Evolutionary conservation across 1,140 invertebrate genomes (phyloP).

Genomic region (Drosophila carrolli): DNA sequence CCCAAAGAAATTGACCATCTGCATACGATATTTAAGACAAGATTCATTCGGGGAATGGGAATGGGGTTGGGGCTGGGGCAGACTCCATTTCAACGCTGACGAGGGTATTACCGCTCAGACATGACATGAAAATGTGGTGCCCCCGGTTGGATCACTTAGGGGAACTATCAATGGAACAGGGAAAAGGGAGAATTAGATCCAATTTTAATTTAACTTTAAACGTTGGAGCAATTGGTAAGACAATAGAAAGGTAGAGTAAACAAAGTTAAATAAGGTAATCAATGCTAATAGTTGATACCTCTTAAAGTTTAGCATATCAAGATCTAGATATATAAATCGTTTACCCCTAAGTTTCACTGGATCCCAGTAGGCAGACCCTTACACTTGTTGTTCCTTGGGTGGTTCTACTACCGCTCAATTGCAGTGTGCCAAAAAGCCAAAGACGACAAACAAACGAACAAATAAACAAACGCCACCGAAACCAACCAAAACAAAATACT

Average conservation of each 20-base stretch:
- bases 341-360: neutral
- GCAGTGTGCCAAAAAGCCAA: conserved; percentile 37
- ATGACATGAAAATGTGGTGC: conserved; percentile 18
- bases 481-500: conserved; percentile 24
- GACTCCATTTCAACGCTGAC: conserved; percentile 27
- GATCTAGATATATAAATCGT: too few relatives aligned
- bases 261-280: too few relatives aligned
- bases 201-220: neutral
- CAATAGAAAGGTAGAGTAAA: neutral
- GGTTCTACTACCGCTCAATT: neutral
- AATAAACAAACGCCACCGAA: conserved; percentile 24
- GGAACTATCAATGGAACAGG: neutral
- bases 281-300: too few relatives aligned
- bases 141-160: neutral
- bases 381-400: conserved; percentile 18
- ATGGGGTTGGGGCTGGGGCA: neutral
- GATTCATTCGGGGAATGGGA: neutral
- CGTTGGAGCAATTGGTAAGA: neutral
- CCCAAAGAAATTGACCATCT: conserved; percentile 34
- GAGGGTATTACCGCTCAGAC: conserved; percentile 20
- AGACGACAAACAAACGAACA: conserved; percentile 18
- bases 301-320: too few relatives aligned
- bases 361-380: neutral
- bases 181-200: too few relatives aligned
- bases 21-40: conserved; percentile 21